These are phyloP conservation scores for Sorex araneus DNA, from an alignment of 2,113 vertebrate species.

Conservation along the genomic window DNA sequence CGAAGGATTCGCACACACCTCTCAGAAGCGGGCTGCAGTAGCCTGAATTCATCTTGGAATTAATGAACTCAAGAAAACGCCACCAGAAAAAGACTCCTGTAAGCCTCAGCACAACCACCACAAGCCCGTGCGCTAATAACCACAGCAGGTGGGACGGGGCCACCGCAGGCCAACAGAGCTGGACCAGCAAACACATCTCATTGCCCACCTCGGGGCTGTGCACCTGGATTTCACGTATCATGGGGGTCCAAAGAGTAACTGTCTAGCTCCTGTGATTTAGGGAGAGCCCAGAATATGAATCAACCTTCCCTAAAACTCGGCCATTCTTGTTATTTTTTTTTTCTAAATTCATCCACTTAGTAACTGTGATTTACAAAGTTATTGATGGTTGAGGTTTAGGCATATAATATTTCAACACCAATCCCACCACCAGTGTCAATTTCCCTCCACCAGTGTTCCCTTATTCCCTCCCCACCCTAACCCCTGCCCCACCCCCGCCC, in stretches of 20 bases:
- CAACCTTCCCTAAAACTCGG: no score
- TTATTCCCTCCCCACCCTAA: no score
- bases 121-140: neutral
- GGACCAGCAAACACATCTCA: no score
- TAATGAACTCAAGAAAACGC: neutral
- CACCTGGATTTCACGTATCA: neutral
- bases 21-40: neutral
- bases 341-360: no score
- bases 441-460: no score
- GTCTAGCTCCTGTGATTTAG: neutral
- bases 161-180: neutral
- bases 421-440: no score
- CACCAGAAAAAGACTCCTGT: neutral
- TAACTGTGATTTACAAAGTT: no score
- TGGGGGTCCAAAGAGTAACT: neutral
- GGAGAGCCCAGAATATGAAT: neutral
- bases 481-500: neutral
- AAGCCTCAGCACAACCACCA: neutral
- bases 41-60: conserved; percentile 11
- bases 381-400: no score
- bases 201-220: no score
- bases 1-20: neutral
- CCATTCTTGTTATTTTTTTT: neutral
- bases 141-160: no score
- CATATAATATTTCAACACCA: no score